Conservation (phyloP, 2,888 invertebrate species). For the Mythimna lalbum region DNA sequence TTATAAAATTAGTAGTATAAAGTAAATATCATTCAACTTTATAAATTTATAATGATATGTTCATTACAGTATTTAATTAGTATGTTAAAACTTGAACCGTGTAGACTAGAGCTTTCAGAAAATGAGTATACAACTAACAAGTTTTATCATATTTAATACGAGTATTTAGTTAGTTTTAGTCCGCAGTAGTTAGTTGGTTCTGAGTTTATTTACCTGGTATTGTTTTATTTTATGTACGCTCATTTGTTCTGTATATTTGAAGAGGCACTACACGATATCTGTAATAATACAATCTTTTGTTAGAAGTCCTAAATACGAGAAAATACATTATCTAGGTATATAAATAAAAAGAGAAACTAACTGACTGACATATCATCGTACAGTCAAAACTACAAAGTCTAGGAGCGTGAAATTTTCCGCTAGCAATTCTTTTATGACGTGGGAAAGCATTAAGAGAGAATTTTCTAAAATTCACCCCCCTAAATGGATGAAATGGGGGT, state of each 20-base stretch:
- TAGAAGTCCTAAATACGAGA: not conserved
- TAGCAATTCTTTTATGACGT: too few species aligned
- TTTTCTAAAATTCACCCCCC: too few species aligned
- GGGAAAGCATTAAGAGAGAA: too few species aligned
- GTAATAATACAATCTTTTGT: not conserved
- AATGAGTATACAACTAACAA: conserved; percentile 15
- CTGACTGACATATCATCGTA: too few species aligned
- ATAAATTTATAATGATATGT: not conserved
- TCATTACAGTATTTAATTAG: not conserved
- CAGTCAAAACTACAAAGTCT: too few species aligned
- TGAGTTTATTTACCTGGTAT: conserved; percentile 20
- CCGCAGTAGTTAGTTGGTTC: conserved; percentile 23
- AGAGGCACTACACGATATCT: not conserved
- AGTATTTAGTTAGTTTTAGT: conserved; percentile 17
- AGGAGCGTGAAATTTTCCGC: too few species aligned
- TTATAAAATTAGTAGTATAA: not conserved
- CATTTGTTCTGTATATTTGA: not conserved
- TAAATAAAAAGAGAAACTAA: too few species aligned
- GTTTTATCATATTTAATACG: conserved; percentile 34
- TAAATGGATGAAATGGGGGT: too few species aligned
- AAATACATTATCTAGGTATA: not conserved
- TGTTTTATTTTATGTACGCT: not conserved
- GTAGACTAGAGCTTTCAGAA: not conserved
- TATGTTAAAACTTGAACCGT: not conserved
- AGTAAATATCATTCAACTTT: not conserved